phyloP scores from a whole-genome alignment of 1,140 invertebrate species.

The Drosophila melanogaster region DNA sequence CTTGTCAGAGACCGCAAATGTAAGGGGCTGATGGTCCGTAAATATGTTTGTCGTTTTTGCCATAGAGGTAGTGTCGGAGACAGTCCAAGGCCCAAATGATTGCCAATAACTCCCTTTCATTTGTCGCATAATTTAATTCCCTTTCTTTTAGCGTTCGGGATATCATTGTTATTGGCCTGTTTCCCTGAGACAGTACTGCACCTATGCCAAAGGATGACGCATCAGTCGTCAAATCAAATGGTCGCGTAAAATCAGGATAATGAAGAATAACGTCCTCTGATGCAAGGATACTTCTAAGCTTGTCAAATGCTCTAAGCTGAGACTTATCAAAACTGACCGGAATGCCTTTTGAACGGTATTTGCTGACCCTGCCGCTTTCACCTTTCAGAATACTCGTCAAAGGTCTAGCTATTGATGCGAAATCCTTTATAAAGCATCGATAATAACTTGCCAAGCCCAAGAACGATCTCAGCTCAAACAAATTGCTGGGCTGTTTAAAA shows the following conservation, averaged over 20 bases:
- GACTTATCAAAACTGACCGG: constrained; percentile 7
- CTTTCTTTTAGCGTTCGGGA: neutral
- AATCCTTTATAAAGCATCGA: too few relatives aligned
- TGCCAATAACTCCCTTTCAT: constrained; percentile 13
- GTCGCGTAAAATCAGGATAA: constrained; percentile 70
- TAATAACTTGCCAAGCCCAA: too few relatives aligned
- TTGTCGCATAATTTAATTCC: constrained; percentile 11
- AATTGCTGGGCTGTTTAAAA: too few relatives aligned
- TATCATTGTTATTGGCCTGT: constrained; percentile 9
- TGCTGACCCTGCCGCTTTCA: neutral
- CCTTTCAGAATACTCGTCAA: too few relatives aligned
- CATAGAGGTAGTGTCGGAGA: constrained; percentile 21
- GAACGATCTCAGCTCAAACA: too few relatives aligned
- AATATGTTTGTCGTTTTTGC: constrained; percentile 22
- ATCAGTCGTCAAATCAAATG: constrained; percentile 76
- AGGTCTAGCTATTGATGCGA: too few relatives aligned
- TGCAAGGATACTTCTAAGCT: constrained; percentile 14
- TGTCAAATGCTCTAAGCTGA: constrained; percentile 23
- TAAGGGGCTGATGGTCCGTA: constrained; percentile 11
- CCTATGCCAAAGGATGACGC: constrained; percentile 18
- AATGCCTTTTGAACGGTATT: constrained; percentile 15
- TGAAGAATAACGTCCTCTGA: constrained; percentile 33
- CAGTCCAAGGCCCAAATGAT: neutral
- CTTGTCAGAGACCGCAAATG: constrained; percentile 54
- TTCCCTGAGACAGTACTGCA: constrained; percentile 16